Percentiles rank a stretch among this genome's conserved stretches.
phyloP scores from a whole-genome alignment of 2,888 invertebrate genomes.

The Sussaba pulchella region DNA sequence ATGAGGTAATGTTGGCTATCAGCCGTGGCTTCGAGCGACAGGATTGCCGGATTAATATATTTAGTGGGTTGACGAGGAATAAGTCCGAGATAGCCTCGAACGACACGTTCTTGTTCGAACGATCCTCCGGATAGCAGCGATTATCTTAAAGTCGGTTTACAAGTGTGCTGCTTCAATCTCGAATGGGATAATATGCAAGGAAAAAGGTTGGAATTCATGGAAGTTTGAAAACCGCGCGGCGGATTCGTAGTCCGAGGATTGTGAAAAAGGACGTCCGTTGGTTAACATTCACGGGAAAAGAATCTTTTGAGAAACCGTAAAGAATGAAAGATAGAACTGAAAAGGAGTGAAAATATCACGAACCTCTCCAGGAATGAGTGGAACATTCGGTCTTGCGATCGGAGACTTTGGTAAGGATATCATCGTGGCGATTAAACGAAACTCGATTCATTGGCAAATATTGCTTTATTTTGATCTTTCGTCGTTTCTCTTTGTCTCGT shows the following conservation, averaged over 20 bases:
- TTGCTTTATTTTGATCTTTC: slow-evolving; percentile 37
- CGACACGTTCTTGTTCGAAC: slow-evolving; percentile 51
- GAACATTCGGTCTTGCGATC: slow-evolving; percentile 27
- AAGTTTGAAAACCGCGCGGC: slow-evolving; percentile 48
- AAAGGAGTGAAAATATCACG: slow-evolving; percentile 28
- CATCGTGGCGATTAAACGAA: slow-evolving; percentile 46
- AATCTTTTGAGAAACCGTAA: slow-evolving; percentile 19
- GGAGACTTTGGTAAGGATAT: slow-evolving; percentile 42
- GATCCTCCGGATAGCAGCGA: slow-evolving; percentile 39
- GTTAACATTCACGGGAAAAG: slow-evolving; percentile 63
- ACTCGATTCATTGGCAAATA: slow-evolving; percentile 52
- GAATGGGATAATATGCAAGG: slow-evolving; percentile 58
- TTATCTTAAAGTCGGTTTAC: slow-evolving; percentile 21
- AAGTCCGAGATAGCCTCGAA: slow-evolving; percentile 53
- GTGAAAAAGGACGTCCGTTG: slow-evolving; percentile 55
- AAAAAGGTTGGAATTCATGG: slow-evolving; percentile 47
- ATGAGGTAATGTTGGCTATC: background rate
- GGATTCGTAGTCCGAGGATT: slow-evolving; percentile 50
- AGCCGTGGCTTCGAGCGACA: slow-evolving; percentile 12
- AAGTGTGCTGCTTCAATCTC: slow-evolving; percentile 35
- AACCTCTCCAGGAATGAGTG: slow-evolving; percentile 4
- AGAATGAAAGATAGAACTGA: slow-evolving; percentile 21
- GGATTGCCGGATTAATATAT: slow-evolving; percentile 54
- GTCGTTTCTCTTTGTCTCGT: slow-evolving; percentile 55
- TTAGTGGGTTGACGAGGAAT: slow-evolving; percentile 50